phyloP scores from a whole-genome alignment of 1,140 invertebrate species.

The Microplitis mediator region DNA sequence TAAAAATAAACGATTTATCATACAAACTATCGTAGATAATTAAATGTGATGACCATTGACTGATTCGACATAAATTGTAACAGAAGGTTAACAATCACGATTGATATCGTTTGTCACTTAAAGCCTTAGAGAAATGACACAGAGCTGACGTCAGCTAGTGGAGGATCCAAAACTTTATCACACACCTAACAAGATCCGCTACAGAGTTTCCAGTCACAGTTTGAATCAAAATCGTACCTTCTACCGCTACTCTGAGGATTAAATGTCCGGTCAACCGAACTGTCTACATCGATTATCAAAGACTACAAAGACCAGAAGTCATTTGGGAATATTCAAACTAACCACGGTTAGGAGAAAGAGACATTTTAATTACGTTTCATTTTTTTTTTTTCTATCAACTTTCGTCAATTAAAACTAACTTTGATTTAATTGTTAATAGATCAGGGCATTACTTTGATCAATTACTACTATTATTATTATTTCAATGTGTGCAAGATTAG shows the following conservation, averaged over 20 bases:
- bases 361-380: neutral
- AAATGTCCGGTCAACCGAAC: constrained; percentile 17
- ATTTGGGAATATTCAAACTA: neutral
- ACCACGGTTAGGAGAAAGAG: neutral
- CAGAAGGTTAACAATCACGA: constrained; percentile 27
- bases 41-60: neutral
- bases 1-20: too few species aligned
- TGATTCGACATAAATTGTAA: constrained; percentile 21
- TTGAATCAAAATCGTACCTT: constrained; percentile 13
- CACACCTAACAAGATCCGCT: constrained; percentile 21
- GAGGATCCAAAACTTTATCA: constrained; percentile 23
- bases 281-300: constrained; percentile 20
- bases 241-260: neutral
- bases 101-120: constrained; percentile 36
- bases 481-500: too few species aligned
- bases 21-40: neutral
- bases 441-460: too few species aligned
- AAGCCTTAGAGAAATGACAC: neutral
- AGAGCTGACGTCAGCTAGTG: constrained; percentile 20
- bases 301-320: neutral
- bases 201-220: neutral
- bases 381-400: neutral
- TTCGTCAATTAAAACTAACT: too few species aligned
- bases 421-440: too few species aligned
- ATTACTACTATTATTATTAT: too few species aligned